Percentiles rank a stretch among this genome's conserved stretches.
Evolutionary conservation across 2,797 vertebrate genomes (phyloP).

Genomic region (Coendou prehensilis): DNA sequence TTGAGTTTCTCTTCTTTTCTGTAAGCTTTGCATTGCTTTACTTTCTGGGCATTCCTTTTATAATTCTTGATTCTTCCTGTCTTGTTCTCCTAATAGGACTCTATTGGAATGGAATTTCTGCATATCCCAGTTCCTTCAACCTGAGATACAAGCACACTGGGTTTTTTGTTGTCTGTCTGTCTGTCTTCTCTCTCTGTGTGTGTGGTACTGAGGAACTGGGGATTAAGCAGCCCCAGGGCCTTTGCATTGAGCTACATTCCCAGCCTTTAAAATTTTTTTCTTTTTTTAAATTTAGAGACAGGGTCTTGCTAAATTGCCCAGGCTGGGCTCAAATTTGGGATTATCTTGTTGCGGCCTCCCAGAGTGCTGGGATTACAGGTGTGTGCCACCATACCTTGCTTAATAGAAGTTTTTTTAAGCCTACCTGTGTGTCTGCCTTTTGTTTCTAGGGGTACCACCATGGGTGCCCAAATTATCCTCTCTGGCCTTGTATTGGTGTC

Average conservation of each 20-base stretch:
- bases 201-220: neutral
- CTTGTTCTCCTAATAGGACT: neutral
- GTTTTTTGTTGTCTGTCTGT: neutral
- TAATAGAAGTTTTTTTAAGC: neutral
- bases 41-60: constrained; percentile 24
- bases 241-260: neutral
- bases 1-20: neutral
- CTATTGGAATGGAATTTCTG: neutral
- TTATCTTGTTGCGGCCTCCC: neutral
- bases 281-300: neutral
- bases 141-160: neutral
- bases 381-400: neutral
- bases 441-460: neutral
- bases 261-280: neutral
- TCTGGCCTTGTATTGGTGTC: neutral
- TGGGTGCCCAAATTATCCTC: neutral
- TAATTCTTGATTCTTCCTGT: neutral
- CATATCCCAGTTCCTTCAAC: neutral
- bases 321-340: neutral
- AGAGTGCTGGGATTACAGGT: neutral
- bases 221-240: neutral
- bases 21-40: neutral
- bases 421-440: neutral
- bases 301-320: neutral
- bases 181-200: neutral